Conservation (phyloP, 2,113 vertebrate species). For the Petaurus breviceps region DNA sequence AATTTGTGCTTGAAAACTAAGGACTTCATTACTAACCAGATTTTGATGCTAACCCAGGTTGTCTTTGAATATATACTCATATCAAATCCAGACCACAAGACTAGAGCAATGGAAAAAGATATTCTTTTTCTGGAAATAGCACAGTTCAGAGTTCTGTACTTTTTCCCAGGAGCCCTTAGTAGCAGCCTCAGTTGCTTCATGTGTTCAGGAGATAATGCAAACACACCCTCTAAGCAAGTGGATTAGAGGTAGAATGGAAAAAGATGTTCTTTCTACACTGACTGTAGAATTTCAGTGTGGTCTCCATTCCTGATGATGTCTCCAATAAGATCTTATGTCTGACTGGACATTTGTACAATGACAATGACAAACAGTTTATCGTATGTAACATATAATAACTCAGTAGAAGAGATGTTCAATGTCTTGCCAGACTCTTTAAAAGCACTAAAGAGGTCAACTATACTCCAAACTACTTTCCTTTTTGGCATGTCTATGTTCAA, state of each 20-base stretch:
- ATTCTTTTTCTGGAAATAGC: neutral
- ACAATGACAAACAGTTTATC: slow-evolving; percentile 18
- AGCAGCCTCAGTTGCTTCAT: too few species aligned
- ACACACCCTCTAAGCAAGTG: too few species aligned
- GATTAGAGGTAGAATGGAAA: neutral
- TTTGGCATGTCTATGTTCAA: slow-evolving; percentile 52
- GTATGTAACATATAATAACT: slow-evolving; percentile 40
- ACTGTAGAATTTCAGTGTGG: slow-evolving; percentile 10
- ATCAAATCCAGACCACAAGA: neutral
- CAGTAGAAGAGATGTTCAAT: slow-evolving; percentile 47
- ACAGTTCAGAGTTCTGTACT: too few species aligned
- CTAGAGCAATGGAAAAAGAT: slow-evolving; percentile 18
- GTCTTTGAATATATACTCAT: slow-evolving; percentile 17
- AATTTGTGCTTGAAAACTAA: neutral
- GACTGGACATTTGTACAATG: slow-evolving; percentile 13
- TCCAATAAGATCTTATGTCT: slow-evolving; percentile 14
- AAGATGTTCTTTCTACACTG: neutral
- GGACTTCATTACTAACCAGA: slow-evolving; percentile 22
- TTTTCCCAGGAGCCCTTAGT: too few species aligned
- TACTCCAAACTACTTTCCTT: slow-evolving; percentile 51
- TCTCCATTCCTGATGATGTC: slow-evolving; percentile 53
- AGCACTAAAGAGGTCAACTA: slow-evolving; percentile 62
- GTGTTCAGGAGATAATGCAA: too few species aligned
- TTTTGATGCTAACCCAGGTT: neutral
- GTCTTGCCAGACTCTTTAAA: slow-evolving; percentile 70